Evolutionary conservation across 2,888 invertebrate species (phyloP), one percentile per base, ranked within the genome.

Genomic region (Aphodius sticticus): DNA sequence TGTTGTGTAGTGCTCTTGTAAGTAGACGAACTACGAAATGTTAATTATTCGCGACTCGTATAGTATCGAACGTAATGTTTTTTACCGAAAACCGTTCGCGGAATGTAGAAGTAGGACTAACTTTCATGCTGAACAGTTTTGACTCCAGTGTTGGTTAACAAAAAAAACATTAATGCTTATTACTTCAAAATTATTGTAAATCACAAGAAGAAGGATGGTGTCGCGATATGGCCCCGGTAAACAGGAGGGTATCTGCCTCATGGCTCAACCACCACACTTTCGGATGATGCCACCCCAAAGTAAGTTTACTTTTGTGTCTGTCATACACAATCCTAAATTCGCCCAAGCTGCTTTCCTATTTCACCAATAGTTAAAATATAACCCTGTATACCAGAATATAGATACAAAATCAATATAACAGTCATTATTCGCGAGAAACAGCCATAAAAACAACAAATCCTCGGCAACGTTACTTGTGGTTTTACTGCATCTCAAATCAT

Each of bases 141-240:
- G 74, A 76, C 77, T 77, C 76, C 35, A 70, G 37, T 71, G 69
- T 76, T 16, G 69, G 26, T 79, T 76, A 76, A 76, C 26, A 26
- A 12, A 53, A 12, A 53, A 53, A 53, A 53, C 53, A 53, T 53
- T 53, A 53, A 53, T 53, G 53, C 53, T 53, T n/a, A 15, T 35
- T 15, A 74, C 74, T 77, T 74, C 77, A 77, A 79, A 79, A 76
- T 81, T 77, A 77, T 79, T 15, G 78, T 78, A 81, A 81, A 77
- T 69, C 69, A 71, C 71, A 79, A 77, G 74, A 81, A 72, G 78
- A 78, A 81, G 81, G 84, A 89, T 89, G 89, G 89, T 88, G 83
- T 89, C 89, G 81, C 87, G 89, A 84, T 89, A 88, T 84, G 89
- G 88, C 79, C 88, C 89, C 76, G 88, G 89, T 80, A 89, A 89